These are phyloP conservation scores for Tholera decimalis DNA, from an alignment of 2,888 invertebrate species.

Conservation along the genomic window DNA sequence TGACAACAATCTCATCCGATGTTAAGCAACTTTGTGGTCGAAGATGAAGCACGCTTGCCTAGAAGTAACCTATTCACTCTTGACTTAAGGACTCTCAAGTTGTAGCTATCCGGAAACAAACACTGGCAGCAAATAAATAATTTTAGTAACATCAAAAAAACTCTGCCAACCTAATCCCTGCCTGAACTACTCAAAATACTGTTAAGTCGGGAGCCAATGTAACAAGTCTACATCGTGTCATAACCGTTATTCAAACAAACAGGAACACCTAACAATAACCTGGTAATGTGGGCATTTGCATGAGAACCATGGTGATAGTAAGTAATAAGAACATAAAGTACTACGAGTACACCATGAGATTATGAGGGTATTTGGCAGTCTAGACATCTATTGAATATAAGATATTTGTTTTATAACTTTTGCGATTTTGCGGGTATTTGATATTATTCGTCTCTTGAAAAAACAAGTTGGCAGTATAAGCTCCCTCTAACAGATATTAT, in stretches of 20 bases:
- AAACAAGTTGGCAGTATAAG: background rate
- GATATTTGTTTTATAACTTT: background rate
- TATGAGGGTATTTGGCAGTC: constrained; percentile 7
- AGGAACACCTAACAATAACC: constrained; percentile 39
- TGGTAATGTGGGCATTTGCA: constrained; percentile 57
- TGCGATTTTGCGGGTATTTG: background rate
- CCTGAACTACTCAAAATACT: constrained; percentile 30
- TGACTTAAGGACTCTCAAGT: no score
- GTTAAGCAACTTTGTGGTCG: no score
- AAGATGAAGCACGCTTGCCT: no score
- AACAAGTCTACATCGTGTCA: constrained; percentile 30
- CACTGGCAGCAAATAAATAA: background rate
- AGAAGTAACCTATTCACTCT: no score
- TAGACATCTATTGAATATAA: constrained; percentile 12
- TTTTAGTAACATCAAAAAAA: background rate
- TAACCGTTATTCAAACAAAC: constrained; percentile 37
- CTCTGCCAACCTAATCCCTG: background rate
- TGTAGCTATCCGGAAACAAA: no score
- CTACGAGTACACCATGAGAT: constrained; percentile 1
- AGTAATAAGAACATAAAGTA: constrained; percentile 40
- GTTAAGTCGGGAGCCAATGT: constrained; percentile 38
- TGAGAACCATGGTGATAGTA: constrained; percentile 32
- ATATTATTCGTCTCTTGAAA: background rate
- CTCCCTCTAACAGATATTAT: background rate
- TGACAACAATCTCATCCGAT: no score